A percentile compares a stretch with the other conserved stretches of the same genome.
These are phyloP conservation scores for Cremastinae sp. DNA, from an alignment of 2,888 invertebrate species.

Conservation along the genomic window DNA sequence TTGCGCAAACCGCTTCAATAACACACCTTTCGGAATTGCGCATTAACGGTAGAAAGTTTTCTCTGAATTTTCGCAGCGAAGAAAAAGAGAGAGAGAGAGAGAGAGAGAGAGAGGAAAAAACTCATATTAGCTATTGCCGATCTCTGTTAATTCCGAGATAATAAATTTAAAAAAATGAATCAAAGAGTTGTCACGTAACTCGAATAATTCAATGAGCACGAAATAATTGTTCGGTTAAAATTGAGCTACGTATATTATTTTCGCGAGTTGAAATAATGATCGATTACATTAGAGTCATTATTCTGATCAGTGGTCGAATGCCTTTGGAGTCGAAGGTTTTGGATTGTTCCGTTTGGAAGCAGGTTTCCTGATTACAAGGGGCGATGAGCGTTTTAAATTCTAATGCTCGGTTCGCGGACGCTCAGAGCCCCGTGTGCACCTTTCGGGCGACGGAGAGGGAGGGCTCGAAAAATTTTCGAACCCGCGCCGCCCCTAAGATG, in stretches of 20 bases:
- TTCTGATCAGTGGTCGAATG: no score
- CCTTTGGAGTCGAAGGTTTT: constrained; percentile 19
- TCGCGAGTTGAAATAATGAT: constrained; percentile 28
- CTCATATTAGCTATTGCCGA: constrained; percentile 29
- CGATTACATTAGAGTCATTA: no score
- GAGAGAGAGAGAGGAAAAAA: constrained; percentile 5
- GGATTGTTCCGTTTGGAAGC: constrained; percentile 15
- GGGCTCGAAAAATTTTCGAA: constrained; percentile 22
- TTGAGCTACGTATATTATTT: constrained; percentile 20
- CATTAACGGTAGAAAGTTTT: constrained; percentile 63
- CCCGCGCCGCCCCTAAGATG: constrained; percentile 15
- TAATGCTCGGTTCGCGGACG: constrained; percentile 7
- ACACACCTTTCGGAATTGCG: constrained; percentile 55
- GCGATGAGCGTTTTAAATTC: constrained; percentile 8
- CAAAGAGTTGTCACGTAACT: constrained; percentile 21
- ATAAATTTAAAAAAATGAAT: constrained; percentile 19
- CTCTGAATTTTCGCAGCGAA: constrained; percentile 16
- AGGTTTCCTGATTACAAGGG: not conserved
- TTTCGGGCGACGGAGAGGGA: constrained; percentile 7
- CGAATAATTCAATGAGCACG: constrained; percentile 16
- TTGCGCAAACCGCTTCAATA: constrained; percentile 55
- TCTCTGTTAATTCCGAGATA: constrained; percentile 12
- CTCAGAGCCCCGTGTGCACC: not conserved
- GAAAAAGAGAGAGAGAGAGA: not conserved
- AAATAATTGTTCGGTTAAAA: constrained; percentile 5